A percentile compares a stretch with the other conserved stretches of the same genome.
Evolutionary conservation across 2,797 vertebrate genomes (phyloP).

Genomic region (Pseudochirops corinnae): DNA sequence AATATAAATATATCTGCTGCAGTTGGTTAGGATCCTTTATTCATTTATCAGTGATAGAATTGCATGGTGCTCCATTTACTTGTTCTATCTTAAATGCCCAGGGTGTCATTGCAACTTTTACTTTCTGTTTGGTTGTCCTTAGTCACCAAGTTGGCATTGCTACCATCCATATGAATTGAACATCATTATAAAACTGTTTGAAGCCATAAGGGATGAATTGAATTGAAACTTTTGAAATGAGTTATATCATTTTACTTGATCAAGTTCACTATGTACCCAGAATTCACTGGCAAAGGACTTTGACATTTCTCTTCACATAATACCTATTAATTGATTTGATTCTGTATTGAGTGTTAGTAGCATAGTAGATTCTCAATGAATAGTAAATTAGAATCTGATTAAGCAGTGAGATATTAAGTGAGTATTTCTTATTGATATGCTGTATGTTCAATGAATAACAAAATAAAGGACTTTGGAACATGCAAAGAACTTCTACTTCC

Average conservation of each 20-base stretch:
- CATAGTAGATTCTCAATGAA: neutral
- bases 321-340: constrained; percentile 3
- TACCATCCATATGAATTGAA: too few species aligned
- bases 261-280: neutral
- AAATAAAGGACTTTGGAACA: neutral
- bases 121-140: too few species aligned
- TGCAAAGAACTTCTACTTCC: too few species aligned
- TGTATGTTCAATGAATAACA: neutral
- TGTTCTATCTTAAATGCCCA: neutral
- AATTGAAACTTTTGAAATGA: neutral
- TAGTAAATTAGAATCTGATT: constrained; percentile 24
- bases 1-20: neutral
- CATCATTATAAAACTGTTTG: neutral
- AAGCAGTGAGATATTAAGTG: neutral
- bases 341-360: neutral
- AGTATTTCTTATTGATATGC: neutral
- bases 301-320: neutral
- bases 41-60: neutral
- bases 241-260: neutral
- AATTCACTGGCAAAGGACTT: neutral
- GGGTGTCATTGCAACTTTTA: too few species aligned
- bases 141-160: too few species aligned
- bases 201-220: neutral
- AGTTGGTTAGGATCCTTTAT: constrained; percentile 14
- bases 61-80: neutral